Base-by-base conservation (phyloP, 2,113 vertebrate species). In the Glareola pratincola region DNA sequence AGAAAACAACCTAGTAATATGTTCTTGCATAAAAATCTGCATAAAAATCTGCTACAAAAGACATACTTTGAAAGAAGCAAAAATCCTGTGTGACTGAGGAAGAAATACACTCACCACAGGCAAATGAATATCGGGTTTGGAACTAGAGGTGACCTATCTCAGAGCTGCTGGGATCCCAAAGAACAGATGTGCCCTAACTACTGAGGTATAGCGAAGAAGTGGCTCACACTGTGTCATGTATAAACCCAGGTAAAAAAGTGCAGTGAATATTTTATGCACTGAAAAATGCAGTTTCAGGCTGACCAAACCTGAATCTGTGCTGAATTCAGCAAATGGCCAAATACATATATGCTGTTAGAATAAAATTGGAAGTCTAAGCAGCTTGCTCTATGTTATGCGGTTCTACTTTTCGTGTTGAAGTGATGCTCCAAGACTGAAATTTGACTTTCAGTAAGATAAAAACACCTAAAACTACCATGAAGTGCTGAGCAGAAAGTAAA, bases 1-100 rank as follows among this genome's bases (percentile, higher is more conserved):
- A 86, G 89, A 37, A 88, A 96, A 92, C 63, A 80, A 93, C 66
- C 60, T 79, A 76, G 85, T 77, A 85, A 67, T 82, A 78, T 45
- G n/a, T 83, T 85, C 72, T 75, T 66, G 72, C 85, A 91, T 92
- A 94, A 90, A 95, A 96, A 96, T 73, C 53, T 92, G 41, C 80
- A 87, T 92, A 94, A 95, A 95, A 96, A 96, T 63, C 39, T 93
- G 45, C 67, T 84, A 43, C 50, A 45, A 37, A 92, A 79, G 62
- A 82, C 20, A 47, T 50, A 66, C 34, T 77, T 80, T 67, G 68
- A 63, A 75, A 72, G 64, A 48, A 64, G 29, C 43, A 92, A 78
- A 93, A 91, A 39, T 75, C 56, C 74, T 60, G 10, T 73, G 37
- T 64, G 89, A 82, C 73, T 82, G 56, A 85, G 74, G 78, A 85